Percentiles rank a stretch among this genome's conserved stretches.
phyloP scores from a whole-genome alignment of 2,797 vertebrate species.

The Syngnathus acus region DNA sequence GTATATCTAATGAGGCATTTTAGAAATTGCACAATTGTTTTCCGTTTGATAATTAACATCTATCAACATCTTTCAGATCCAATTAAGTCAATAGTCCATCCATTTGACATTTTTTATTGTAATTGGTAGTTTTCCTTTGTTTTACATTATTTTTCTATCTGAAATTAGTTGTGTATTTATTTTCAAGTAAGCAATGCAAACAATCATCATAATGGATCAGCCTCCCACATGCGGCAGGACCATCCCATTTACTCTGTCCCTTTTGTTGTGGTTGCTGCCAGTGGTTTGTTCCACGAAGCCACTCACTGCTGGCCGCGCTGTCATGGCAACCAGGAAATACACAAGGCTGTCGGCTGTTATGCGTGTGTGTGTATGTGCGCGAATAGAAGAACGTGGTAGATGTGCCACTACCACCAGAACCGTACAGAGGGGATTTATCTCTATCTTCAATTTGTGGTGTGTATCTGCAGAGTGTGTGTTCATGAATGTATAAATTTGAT shows the following conservation, averaged over 20 bases:
- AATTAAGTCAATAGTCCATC: too few species aligned
- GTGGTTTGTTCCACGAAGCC: constrained; percentile 67
- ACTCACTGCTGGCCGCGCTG: constrained; percentile 66
- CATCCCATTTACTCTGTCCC: constrained; percentile 26
- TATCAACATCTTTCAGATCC: too few species aligned
- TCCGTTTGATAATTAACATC: too few species aligned
- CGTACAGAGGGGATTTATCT: constrained; percentile 32
- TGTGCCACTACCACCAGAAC: constrained; percentile 42
- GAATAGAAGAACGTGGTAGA: constrained; percentile 41
- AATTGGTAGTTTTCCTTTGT: too few species aligned
- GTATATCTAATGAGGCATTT: too few species aligned
- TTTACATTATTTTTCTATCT: too few species aligned
- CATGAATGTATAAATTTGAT: neutral
- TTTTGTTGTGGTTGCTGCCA: constrained; percentile 68
- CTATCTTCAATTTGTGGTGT: constrained; percentile 38
- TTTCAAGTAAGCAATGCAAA: neutral
- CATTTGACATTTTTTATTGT: too few species aligned
- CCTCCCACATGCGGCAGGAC: constrained; percentile 12
- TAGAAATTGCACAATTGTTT: too few species aligned
- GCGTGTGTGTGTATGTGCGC: constrained; percentile 15
- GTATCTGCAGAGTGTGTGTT: constrained; percentile 18
- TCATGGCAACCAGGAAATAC: constrained; percentile 78
- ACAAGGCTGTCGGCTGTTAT: neutral
- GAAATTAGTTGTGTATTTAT: too few species aligned
- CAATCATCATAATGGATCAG: constrained; percentile 58